Evolutionary conservation across 1,140 invertebrate species (phyloP), one percentile per base, ranked within the genome.

Genomic region (Dinoponera quadriceps): DNA sequence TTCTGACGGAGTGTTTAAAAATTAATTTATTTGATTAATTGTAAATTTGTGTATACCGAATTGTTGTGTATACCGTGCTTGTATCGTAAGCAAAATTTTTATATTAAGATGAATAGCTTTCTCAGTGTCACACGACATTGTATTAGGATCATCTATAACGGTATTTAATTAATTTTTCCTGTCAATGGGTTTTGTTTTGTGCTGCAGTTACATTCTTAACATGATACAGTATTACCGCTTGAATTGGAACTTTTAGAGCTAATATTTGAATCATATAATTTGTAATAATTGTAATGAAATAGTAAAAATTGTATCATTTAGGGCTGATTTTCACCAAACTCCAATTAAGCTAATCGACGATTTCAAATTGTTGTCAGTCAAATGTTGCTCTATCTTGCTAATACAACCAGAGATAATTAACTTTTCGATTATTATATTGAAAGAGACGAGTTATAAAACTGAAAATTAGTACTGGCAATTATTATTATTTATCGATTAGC

Each of bases 251-350:
- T 38, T 44, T 44, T 29, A 22, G 38, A 66, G 38, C 44, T 18
- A 22, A 3, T 49, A 27, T 44, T 55, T 69, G 9, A 13, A 80
- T 29, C 29, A 18, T 38, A 25, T 68, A 51, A 68, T 66, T n/a
- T 33, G 16, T 83, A 25, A 63, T 13, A 62, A 68, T 85, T 5
- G 22, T 82, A 82, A 82, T 27, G 49, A 81, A 81, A 3, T 82
- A 44, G 11, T 9, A 44, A 44, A 7, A 33, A 33, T 44, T 1
- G 29, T 68, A 82, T 86, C 44, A 68, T 68, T 25, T 74, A 74
- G 14, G 33, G 14, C 0, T 49, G 38, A 27, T 44, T 44, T 44
- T 44, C n/a, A n/a, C n/a, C n/a, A n/a, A n/a, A n/a, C n/a, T n/a
- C n/a, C n/a, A n/a, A n/a, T n/a, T n/a, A n/a, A n/a, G n/a, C n/a